Percentiles rank a stretch among this genome's conserved stretches.
These are phyloP conservation scores for Streblospio benedicti DNA, from an alignment of 1,140 invertebrate species.

Conservation along the genomic window DNA sequence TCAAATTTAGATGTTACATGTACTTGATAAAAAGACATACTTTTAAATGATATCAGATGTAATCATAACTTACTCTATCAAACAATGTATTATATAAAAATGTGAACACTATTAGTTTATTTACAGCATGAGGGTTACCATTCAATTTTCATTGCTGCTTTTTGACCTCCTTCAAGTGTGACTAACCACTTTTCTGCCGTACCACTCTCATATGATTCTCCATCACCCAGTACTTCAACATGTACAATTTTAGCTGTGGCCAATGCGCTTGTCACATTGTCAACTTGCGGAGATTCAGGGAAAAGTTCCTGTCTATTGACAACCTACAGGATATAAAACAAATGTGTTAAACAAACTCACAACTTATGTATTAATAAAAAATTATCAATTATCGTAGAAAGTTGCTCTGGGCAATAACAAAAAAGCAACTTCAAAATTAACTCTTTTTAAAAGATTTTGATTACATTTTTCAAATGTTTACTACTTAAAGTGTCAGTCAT, in stretches of 20 bases:
- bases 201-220: slow-evolving; percentile 14
- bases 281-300: not conserved
- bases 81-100: slow-evolving; percentile 1
- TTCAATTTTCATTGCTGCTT: slow-evolving; percentile 16
- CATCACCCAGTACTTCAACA: slow-evolving; percentile 10
- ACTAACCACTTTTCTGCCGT: slow-evolving; percentile 19
- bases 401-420: too few relatives aligned
- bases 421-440: too few relatives aligned
- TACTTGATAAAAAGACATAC: not conserved
- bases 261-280: slow-evolving; percentile 7
- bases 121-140: slow-evolving; percentile 9
- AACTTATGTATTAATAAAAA: too few relatives aligned
- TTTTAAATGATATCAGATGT: not conserved
- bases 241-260: slow-evolving; percentile 6
- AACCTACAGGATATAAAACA: too few relatives aligned
- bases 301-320: slow-evolving; percentile 12
- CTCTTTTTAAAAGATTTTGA: too few relatives aligned
- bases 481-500: too few relatives aligned
- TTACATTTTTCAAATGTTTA: too few relatives aligned
- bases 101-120: slow-evolving; percentile 1
- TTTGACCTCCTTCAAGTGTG: slow-evolving; percentile 18
- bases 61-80: not conserved
- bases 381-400: too few relatives aligned
- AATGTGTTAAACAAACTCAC: too few relatives aligned
- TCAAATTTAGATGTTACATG: not conserved